Evolutionary conservation across 1,140 invertebrate species (phyloP).

Genomic region (Matsumurasca onukii): DNA sequence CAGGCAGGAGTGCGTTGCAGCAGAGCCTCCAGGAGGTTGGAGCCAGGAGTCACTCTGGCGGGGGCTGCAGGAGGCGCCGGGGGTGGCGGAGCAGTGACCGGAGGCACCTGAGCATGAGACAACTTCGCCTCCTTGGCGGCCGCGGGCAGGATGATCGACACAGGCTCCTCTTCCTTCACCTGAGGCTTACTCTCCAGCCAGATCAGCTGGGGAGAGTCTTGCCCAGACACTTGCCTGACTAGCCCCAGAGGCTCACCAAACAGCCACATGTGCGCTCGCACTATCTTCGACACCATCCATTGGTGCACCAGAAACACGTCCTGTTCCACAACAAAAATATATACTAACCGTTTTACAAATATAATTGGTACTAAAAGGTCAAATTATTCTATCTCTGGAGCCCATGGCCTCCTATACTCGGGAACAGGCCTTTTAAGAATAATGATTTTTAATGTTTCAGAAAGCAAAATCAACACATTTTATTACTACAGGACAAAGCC

Average conservation of each 20-base stretch:
- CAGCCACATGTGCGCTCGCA: not conserved
- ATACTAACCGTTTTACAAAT: no score
- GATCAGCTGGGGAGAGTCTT: not conserved
- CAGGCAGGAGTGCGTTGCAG: not conserved
- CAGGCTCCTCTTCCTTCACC: not conserved
- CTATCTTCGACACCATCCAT: not conserved
- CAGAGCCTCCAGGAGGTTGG: not conserved
- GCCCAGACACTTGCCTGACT: not conserved
- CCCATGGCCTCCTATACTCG: no score
- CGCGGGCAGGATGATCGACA: not conserved
- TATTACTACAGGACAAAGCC: no score
- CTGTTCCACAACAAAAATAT: no score
- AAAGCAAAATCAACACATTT: no score
- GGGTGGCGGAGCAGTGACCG: no score
- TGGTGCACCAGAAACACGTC: not conserved
- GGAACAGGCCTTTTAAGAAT: no score
- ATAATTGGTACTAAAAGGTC: no score
- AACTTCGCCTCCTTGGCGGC: not conserved
- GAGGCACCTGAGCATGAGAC: no score
- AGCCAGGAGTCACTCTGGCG: not conserved
- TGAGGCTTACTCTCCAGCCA: not conserved
- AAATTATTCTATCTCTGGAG: no score
- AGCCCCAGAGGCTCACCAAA: not conserved
- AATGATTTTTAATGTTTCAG: no score
- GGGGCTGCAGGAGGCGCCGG: not conserved